Evolutionary conservation across 2,888 invertebrate genomes (phyloP).

Genomic region (Dermolepida albohirtum): DNA sequence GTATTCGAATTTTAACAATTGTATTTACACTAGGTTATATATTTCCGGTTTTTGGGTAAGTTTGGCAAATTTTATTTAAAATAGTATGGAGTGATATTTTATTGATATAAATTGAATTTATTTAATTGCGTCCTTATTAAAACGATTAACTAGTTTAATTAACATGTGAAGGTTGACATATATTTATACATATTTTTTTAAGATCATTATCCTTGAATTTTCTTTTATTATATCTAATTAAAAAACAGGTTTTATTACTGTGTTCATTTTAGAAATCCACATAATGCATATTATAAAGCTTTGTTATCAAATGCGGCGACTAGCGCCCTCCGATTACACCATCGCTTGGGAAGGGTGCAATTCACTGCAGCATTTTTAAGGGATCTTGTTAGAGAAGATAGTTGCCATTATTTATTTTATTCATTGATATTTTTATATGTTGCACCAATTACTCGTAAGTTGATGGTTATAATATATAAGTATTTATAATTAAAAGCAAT

Average conservation of each 20-base stretch:
- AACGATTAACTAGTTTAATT: constrained; percentile 20
- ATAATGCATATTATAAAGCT: constrained; percentile 90
- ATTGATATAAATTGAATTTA: neutral
- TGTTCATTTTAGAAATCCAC: constrained; percentile 72
- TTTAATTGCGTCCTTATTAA: constrained; percentile 6
- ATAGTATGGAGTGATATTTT: neutral
- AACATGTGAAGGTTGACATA: neutral
- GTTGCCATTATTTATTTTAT: constrained; percentile 96
- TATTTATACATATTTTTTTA: neutral
- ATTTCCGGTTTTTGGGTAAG: constrained; percentile 90
- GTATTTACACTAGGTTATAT: constrained; percentile 87
- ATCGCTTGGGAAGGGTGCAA: constrained; percentile 87
- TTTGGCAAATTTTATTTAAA: constrained; percentile 47
- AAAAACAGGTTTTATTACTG: constrained; percentile 39
- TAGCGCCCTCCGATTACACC: constrained; percentile 94
- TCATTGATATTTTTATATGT: constrained; percentile 94
- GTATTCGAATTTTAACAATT: constrained; percentile 85
- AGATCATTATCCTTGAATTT: constrained; percentile 22
- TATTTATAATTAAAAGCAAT: neutral
- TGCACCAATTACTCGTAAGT: constrained; percentile 85
- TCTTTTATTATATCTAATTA: constrained; percentile 1
- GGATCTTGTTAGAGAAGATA: constrained; percentile 86
- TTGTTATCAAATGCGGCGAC: constrained; percentile 94
- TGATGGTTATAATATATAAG: neutral
- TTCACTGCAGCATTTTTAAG: constrained; percentile 87